Evolutionary conservation across 1,140 invertebrate genomes (phyloP), one percentile per base, ranked within the genome.

Genomic region (Zaprionus africanus): DNA sequence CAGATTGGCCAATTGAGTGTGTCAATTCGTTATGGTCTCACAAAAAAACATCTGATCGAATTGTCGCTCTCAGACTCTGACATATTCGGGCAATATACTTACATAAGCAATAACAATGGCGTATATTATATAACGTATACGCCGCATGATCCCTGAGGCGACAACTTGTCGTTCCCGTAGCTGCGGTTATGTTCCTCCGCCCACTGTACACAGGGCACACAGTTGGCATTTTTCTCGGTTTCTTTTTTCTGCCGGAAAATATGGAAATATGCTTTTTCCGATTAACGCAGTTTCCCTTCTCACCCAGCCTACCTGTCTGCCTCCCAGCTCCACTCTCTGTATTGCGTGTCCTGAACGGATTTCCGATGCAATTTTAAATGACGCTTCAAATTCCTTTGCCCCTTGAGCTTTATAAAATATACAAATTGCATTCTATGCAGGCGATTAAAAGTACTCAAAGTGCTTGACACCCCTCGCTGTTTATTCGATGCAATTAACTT

Each of bases 401-500:
- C 28, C 17, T 65, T 49, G 36, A 38, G 28, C 28, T 57, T 49
- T 26, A 26, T 64, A 36, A 46, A 38, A 38, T 38, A 38, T 38
- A 15, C 36, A 38, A 38, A 38, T 12, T 15, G 5, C 36, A 38
- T 38, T 71, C 3, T 15, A 24, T 26, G 61, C 46, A 17, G 26
- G 24, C 17, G 26, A 31, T 31, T 17, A 70, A 46, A 43, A 38
- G 24, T 34, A 38, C 12, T 17, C 17, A 15, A 41, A 65, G 17
- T 53, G 15, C 11, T 31, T 41, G 53, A 5, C 19, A 36, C 7
- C 38, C 7, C 38, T 15, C 12, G 59, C 65, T 81, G 75, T 78
- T 85, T 71, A 84, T 81, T 75, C 62, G 82, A 62, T 75, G 82
- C 82, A 85, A 78, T 81, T 84, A 84, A 81, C 83, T 62, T 68